A percentile compares a stretch with the other conserved stretches of the same genome.
phyloP scores from a whole-genome alignment of 2,888 invertebrate species.

The Pecten maximus region DNA sequence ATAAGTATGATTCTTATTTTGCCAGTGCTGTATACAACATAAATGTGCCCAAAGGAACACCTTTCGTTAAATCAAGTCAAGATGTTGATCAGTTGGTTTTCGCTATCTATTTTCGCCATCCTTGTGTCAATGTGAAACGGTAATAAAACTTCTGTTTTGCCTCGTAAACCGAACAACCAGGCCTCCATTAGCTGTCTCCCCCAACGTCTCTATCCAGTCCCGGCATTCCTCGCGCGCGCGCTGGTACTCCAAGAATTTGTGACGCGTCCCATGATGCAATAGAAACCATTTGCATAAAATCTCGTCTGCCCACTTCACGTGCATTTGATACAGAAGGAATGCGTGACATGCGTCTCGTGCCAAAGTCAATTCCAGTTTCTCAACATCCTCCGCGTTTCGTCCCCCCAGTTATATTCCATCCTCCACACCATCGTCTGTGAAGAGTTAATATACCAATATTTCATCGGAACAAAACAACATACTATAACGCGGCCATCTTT shows the following conservation, averaged over 20 bases:
- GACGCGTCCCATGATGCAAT: conserved; percentile 33
- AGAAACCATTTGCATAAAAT: conserved; percentile 33
- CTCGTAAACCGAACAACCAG: conserved; percentile 8
- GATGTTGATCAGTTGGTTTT: conserved; percentile 8
- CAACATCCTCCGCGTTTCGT: neutral
- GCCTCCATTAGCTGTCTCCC: neutral
- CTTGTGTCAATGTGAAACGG: conserved; percentile 33
- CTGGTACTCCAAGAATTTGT: conserved; percentile 31
- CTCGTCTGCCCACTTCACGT: conserved; percentile 35
- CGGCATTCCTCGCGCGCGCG: conserved; percentile 35
- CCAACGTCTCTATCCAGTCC: conserved; percentile 16
- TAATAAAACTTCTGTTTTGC: conserved; percentile 26
- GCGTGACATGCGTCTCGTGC: conserved; percentile 26
- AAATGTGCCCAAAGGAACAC: neutral
- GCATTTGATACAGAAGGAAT: conserved; percentile 35
- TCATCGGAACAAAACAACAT: neutral
- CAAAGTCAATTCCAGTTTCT: conserved; percentile 24
- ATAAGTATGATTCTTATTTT: neutral
- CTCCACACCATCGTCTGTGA: neutral
- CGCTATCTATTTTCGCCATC: conserved; percentile 26
- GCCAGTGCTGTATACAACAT: neutral
- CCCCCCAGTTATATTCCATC: neutral
- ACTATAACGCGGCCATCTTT: neutral
- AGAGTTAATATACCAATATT: conserved; percentile 16
- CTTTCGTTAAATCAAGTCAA: neutral